Evolutionary conservation across 2,888 invertebrate species (phyloP).

Genomic region (Cheilosia pagana): DNA sequence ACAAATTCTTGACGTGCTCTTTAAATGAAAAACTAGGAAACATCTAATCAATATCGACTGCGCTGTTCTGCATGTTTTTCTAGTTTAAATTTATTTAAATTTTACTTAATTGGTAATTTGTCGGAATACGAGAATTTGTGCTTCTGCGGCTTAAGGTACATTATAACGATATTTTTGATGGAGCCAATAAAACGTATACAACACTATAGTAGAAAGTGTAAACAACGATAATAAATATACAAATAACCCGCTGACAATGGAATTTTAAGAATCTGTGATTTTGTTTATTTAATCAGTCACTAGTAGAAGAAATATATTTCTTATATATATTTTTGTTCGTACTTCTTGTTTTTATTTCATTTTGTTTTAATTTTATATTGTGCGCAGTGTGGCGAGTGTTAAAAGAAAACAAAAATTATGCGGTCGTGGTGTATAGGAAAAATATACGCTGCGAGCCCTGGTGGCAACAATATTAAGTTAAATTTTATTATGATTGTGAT

Average conservation of each 20-base stretch:
- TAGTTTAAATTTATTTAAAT: slow-evolving; percentile 36
- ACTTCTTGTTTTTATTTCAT: slow-evolving; percentile 1
- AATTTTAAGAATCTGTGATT: slow-evolving; percentile 70
- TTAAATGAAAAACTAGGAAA: slow-evolving; percentile 32
- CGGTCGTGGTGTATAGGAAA: slow-evolving; percentile 53
- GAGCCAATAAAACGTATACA: slow-evolving; percentile 52
- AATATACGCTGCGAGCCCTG: slow-evolving; percentile 34
- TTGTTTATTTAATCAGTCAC: slow-evolving; percentile 68
- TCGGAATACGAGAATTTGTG: slow-evolving; percentile 39
- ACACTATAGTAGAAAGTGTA: slow-evolving; percentile 41
- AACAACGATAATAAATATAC: slow-evolving; percentile 53
- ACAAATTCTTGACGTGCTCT: slow-evolving; percentile 46
- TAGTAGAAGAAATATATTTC: slow-evolving; percentile 44
- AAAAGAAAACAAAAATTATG: slow-evolving; percentile 32
- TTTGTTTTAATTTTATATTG: slow-evolving; percentile 52
- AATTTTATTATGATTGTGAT: slow-evolving; percentile 69
- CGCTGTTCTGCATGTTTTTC: no score
- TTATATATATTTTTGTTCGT: slow-evolving; percentile 22
- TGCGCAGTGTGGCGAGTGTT: slow-evolving; percentile 45
- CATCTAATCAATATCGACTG: slow-evolving; percentile 19
- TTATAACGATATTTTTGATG: slow-evolving; percentile 51
- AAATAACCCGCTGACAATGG: slow-evolving; percentile 66
- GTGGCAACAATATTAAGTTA: slow-evolving; percentile 50
- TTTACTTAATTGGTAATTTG: slow-evolving; percentile 49
- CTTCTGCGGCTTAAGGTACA: slow-evolving; percentile 34